Base-by-base conservation (phyloP, 2,797 vertebrate species). In the Enteromius paludinosus region DNA sequence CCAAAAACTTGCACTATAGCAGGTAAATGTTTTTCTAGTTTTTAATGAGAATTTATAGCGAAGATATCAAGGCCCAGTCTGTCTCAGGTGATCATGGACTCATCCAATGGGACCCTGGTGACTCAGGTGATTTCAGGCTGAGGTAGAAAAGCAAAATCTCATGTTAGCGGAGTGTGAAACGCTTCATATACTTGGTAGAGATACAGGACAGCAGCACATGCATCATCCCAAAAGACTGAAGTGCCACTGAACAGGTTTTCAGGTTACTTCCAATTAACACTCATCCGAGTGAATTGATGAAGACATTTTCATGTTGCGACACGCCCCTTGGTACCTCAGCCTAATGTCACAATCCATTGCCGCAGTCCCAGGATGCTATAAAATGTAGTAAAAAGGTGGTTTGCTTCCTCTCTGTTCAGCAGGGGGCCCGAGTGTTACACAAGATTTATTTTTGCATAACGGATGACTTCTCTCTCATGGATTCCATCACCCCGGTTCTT, bases 361-460 rank as follows among this genome's bases (percentile, higher is more conserved):
- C 3, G n/a, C 56, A 20, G 54, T 83, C 30, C 71, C 45, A 49
- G 18, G 47, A 81, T 81, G 78, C 43, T n/a, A 28, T 59, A 49
- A 62, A 64, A 18, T 23, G n/a, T 20, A 25, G 23, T 61, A 54
- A 17, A 72, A 77, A 43, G 38, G 20, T 70, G 45, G 64, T 38
- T 45, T 59, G 56, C 5, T 43, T 74, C 43, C 61, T 61, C 68
- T 49, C 20, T 2, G 10, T 17, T 56, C 83, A 45, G 25, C 23
- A 5, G 45, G 43, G 4, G 54, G 18, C 30, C 10, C 35, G 11
- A 64, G 14, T 52, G 25, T 45, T 49, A 28, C 43, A 20, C 68
- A 81, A 68, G 28, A 76, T 66, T 33, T 1, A 73, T 81, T 81
- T 81, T 38, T 64, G 64, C 28, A 81, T 71, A 33, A 54, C 61